Evolutionary conservation across 2,888 invertebrate genomes (phyloP).

Genomic region (Rhodophaea formosa): DNA sequence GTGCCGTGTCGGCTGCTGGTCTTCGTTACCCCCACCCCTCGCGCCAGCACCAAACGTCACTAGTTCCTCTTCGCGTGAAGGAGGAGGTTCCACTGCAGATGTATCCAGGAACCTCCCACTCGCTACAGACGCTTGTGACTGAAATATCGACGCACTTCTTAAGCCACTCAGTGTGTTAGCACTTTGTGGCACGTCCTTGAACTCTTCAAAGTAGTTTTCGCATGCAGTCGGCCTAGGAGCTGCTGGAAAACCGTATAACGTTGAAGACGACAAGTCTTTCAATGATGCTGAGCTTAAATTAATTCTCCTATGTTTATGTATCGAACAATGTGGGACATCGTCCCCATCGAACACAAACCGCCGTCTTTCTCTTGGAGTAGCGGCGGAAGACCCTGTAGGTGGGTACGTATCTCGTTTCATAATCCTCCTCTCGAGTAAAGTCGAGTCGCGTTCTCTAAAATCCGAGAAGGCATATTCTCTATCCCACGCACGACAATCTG

Average conservation of each 20-base stretch:
- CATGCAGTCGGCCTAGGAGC: slow-evolving; percentile 83
- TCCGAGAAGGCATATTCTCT: slow-evolving; percentile 76
- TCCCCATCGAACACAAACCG: slow-evolving; percentile 85
- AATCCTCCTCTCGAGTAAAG: slow-evolving; percentile 68
- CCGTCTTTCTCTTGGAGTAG: slow-evolving; percentile 78
- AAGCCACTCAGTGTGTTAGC: slow-evolving; percentile 73
- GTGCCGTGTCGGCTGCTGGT: slow-evolving; percentile 54
- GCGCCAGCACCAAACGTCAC: slow-evolving; percentile 86
- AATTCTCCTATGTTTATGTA: slow-evolving; percentile 77
- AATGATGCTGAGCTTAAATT: slow-evolving; percentile 80
- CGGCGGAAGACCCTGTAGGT: slow-evolving; percentile 65
- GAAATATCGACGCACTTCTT: slow-evolving; percentile 74
- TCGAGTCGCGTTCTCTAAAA: slow-evolving; percentile 70
- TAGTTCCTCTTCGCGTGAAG: slow-evolving; percentile 84
- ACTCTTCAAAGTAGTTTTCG: slow-evolving; percentile 81
- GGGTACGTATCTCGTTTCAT: slow-evolving; percentile 74
- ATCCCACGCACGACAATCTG: slow-evolving; percentile 74
- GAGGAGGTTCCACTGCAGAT: slow-evolving; percentile 83
- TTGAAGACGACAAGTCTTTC: slow-evolving; percentile 80
- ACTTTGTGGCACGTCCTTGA: slow-evolving; percentile 77
- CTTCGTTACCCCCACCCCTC: slow-evolving; percentile 47
- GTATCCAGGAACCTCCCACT: slow-evolving; percentile 86
- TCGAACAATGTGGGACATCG: slow-evolving; percentile 77
- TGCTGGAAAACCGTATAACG: slow-evolving; percentile 84
- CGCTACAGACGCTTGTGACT: slow-evolving; percentile 81